These are phyloP conservation scores for Fopius arisanus DNA, from an alignment of 1,140 invertebrate species.

Conservation along the genomic window DNA sequence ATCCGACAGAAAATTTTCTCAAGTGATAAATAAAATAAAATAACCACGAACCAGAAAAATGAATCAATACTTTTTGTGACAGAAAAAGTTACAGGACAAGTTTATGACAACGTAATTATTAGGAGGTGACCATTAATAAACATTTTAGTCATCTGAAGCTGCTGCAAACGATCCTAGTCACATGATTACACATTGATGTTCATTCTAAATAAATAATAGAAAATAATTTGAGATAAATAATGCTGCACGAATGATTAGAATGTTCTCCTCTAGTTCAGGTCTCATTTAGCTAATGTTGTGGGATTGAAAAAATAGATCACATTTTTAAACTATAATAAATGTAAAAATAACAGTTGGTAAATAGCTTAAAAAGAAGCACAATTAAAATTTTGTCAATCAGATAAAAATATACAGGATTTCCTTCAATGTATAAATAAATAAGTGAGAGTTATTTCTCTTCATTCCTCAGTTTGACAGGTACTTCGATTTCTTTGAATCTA, in stretches of 20 bases:
- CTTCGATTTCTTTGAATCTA: background rate
- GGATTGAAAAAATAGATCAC: background rate
- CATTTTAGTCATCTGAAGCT: no score
- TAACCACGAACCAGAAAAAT: no score
- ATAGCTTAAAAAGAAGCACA: background rate
- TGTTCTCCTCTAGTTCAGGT: background rate
- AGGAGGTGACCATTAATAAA: no score
- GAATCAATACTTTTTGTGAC: background rate
- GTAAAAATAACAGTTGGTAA: slow-evolving; percentile 4
- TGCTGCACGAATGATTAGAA: no score
- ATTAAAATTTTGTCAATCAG: background rate
- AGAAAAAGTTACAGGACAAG: background rate
- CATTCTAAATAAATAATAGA: no score
- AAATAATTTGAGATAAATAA: no score
- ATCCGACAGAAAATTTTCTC: background rate
- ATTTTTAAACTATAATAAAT: slow-evolving; percentile 1
- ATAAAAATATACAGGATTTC: background rate
- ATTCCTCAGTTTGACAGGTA: slow-evolving; percentile 8
- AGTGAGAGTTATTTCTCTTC: background rate
- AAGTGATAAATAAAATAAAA: background rate
- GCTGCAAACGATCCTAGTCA: no score
- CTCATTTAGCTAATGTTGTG: background rate
- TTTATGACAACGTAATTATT: no score
- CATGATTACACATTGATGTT: no score
- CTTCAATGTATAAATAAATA: background rate